These are phyloP conservation scores for Gnathonemus echidnorhynchus DNA, from an alignment of 2,113 vertebrate genomes.

Conservation along the genomic window DNA sequence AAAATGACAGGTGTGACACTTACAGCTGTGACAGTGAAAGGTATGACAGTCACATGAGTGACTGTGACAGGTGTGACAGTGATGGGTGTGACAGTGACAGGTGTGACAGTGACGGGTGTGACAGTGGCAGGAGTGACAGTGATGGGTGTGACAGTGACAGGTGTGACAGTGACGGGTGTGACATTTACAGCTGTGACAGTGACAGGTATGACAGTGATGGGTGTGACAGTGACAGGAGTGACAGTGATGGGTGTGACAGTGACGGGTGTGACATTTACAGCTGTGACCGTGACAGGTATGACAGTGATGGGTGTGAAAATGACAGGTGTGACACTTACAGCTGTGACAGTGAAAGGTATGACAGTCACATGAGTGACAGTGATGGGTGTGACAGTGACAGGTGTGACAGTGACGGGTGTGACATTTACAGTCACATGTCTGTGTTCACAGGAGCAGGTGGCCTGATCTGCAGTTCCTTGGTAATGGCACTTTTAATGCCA, in stretches of 20 bases:
- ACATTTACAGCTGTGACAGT: neutral
- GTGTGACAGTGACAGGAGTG: too few species aligned
- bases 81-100: too few species aligned
- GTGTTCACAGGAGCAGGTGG: neutral
- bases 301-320: neutral
- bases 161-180: neutral
- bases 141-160: neutral
- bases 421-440: neutral
- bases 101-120: neutral
- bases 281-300: too few species aligned
- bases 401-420: neutral
- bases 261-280: too few species aligned
- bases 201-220: neutral
- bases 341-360: too few species aligned
- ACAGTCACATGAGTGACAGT: too few species aligned
- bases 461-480: neutral
- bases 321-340: too few species aligned
- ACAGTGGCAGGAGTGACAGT: neutral
- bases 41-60: too few species aligned
- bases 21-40: too few species aligned
- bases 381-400: too few species aligned
- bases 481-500: neutral
- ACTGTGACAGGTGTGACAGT: too few species aligned
- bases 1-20: too few species aligned
- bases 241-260: neutral